Base-by-base conservation (phyloP, 2,113 vertebrate species). In the Brachionichthys hirsutus region DNA sequence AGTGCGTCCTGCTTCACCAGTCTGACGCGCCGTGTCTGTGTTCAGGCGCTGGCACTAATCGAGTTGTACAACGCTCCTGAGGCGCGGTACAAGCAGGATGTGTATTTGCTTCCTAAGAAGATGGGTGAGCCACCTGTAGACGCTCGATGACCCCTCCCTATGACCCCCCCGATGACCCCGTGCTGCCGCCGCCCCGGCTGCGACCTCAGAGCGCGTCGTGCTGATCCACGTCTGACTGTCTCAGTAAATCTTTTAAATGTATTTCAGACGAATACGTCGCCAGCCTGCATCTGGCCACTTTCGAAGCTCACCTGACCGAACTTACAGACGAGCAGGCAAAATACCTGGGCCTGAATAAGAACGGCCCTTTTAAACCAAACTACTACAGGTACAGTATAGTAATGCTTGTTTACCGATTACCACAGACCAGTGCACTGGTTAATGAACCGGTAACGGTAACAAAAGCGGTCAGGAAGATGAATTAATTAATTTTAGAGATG, bases 101-200 rank as follows among this genome's bases (percentile, higher is more conserved):
- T 99, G n/a, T 99, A 99, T 81, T 89, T 99, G 82, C 93, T 99
- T 83, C 97, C 97, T 7, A 99, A 99, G 84, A 98, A 98, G 82
- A 98, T 98, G 95, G 97, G 96, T 98, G 85, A 94, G 93, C 74
- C 74, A 65, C 63, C 34, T 54, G 12, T 45, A 50, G 16, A 51
- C 17, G n/a, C 68, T n/a, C n/a, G n/a, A n/a, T n/a, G n/a, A n/a
- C n/a, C n/a, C n/a, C n/a, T 70, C 9, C 14, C 43, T 17, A 41
- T 13, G 22, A 2, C 18, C 18, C 22, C 42, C 16, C 7, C 47
- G 18, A 42, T 15, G 13, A 14, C 24, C 40, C 13, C 15, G 13
- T 42, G 14, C 7, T 42, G 3, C 14, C 15, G 40, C 12, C 15
- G 12, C 14, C 14, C 18, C 40, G 17, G 1, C 20, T 51, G 5